Percentiles rank a stretch among this genome's conserved stretches.
phyloP scores from a whole-genome alignment of 2,797 vertebrate genomes.

The Emys orbicularis region DNA sequence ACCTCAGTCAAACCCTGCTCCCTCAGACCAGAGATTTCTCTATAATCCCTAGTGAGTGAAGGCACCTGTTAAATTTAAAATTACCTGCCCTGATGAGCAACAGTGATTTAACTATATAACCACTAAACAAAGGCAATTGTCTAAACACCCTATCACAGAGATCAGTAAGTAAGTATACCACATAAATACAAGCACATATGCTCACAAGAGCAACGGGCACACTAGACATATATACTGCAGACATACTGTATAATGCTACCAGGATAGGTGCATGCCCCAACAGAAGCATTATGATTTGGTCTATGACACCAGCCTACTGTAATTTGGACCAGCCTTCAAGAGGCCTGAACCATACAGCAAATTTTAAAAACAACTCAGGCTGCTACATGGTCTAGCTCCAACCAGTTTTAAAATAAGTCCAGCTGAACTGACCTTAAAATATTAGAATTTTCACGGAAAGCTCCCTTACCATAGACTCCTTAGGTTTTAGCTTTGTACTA shows the following conservation, averaged over 20 bases:
- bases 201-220: not conserved
- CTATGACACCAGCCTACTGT: not conserved
- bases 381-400: not conserved
- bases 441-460: not conserved
- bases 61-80: not conserved
- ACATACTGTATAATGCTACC: not conserved
- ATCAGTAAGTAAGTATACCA: not conserved
- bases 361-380: not conserved
- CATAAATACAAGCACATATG: not conserved
- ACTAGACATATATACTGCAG: not conserved
- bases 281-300: not conserved
- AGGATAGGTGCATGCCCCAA: not conserved
- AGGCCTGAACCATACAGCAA: not conserved
- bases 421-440: not conserved
- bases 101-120: fast-evolving
- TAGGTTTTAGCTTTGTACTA: too few relatives aligned
- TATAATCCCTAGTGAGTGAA: not conserved
- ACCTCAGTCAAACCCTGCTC: not conserved
- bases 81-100: not conserved
- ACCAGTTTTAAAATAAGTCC: not conserved
- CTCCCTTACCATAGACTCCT: not conserved
- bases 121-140: not conserved
- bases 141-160: not conserved
- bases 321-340: not conserved
- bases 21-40: not conserved